phyloP scores from a whole-genome alignment of 2,888 invertebrate species.

The Anthophora plumipes region DNA sequence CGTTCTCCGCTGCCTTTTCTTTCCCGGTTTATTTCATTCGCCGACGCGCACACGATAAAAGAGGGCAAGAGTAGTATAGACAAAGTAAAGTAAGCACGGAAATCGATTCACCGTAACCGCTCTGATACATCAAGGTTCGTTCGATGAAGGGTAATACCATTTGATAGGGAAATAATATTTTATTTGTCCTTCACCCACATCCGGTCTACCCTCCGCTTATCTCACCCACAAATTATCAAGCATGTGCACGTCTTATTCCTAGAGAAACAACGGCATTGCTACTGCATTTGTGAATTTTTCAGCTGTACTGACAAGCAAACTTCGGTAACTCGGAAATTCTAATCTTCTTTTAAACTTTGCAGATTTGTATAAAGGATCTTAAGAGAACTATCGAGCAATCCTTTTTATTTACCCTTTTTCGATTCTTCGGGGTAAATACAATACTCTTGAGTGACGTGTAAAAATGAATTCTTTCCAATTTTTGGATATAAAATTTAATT shows the following conservation, averaged over 20 bases:
- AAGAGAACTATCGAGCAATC: too few relatives aligned
- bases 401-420: too few relatives aligned
- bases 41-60: constrained; percentile 33
- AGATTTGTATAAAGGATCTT: too few relatives aligned
- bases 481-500: too few relatives aligned
- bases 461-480: too few relatives aligned
- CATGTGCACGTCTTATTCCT: constrained; percentile 73
- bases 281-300: constrained; percentile 17
- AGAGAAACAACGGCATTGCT: constrained; percentile 63
- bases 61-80: constrained; percentile 56
- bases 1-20: constrained; percentile 4
- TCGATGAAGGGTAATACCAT: constrained; percentile 78
- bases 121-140: constrained; percentile 71
- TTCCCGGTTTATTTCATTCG: constrained; percentile 22
- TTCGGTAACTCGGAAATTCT: too few relatives aligned
- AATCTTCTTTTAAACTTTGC: too few relatives aligned
- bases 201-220: constrained; percentile 17
- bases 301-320: constrained; percentile 1
- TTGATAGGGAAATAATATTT: constrained; percentile 83
- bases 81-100: constrained; percentile 73
- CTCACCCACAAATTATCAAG: constrained; percentile 70
- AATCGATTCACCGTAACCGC: constrained; percentile 70
- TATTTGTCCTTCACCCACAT: constrained; percentile 70
- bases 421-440: too few relatives aligned
- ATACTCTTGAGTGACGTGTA: too few relatives aligned